Percentiles rank a stretch among this genome's conserved stretches.
phyloP scores from a whole-genome alignment of 1,140 invertebrate species.

The Trichonephila clavata region DNA sequence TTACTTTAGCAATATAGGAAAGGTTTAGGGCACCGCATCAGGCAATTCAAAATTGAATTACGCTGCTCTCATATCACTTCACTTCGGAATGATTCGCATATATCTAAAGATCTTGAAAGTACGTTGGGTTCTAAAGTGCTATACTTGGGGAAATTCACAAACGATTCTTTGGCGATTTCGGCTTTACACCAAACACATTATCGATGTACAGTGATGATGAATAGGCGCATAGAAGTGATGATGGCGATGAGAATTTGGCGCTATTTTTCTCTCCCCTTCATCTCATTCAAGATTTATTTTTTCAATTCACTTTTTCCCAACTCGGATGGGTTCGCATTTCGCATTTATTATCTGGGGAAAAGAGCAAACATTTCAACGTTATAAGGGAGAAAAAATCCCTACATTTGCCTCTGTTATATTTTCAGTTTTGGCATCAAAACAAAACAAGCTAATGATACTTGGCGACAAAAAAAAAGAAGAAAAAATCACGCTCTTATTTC shows the following conservation, averaged over 20 bases:
- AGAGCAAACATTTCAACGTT: conserved; percentile 26
- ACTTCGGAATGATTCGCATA: conserved; percentile 5
- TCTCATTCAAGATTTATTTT: conserved; percentile 46
- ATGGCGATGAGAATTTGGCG: conserved; percentile 39
- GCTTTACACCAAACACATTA: conserved; percentile 63
- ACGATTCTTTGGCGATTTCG: conserved; percentile 64
- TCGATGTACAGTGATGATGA: conserved; percentile 57
- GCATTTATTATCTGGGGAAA: conserved; percentile 31
- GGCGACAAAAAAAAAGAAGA: neutral
- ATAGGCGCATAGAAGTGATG: conserved; percentile 36
- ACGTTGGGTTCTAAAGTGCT: conserved; percentile 62
- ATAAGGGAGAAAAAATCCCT: neutral
- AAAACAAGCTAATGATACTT: conserved; percentile 38
- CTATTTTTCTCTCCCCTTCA: conserved; percentile 25
- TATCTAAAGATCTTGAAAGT: conserved; percentile 62
- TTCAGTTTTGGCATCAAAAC: conserved; percentile 29
- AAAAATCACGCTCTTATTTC: conserved; percentile 20
- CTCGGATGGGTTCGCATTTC: conserved; percentile 45
- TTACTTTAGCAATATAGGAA: conserved; percentile 47
- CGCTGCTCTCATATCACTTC: conserved; percentile 36
- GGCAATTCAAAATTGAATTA: conserved; percentile 61
- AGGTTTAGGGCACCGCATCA: conserved; percentile 42
- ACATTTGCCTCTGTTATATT: neutral
- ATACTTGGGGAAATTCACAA: conserved; percentile 56
- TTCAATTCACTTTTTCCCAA: conserved; percentile 43